A percentile compares a stretch with the other conserved stretches of the same genome.
Evolutionary conservation across 35 echinoderm and acorn worm genomes (phyloP).

Genomic region (Patiria miniata): DNA sequence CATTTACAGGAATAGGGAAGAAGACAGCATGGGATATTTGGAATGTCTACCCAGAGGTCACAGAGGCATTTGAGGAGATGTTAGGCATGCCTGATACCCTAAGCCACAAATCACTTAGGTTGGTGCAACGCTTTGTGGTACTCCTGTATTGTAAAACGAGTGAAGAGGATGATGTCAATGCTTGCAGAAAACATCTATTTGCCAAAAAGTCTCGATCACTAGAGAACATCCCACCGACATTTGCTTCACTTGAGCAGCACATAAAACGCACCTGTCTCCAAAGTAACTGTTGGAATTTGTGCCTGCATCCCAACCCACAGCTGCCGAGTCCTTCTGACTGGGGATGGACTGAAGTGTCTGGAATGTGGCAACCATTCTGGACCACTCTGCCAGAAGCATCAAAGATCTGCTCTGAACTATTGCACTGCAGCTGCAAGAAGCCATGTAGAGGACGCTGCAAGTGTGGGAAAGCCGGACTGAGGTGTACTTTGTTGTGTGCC

Average conservation of each 20-base stretch:
- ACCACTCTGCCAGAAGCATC: conserved; percentile 49
- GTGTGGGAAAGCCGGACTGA: conserved; percentile 58
- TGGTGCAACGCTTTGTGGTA: conserved; percentile 5
- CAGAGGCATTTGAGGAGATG: conserved; percentile 39
- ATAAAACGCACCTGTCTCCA: conserved; percentile 41
- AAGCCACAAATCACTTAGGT: not conserved
- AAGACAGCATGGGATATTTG: conserved; percentile 60
- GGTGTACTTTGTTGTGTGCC: conserved; percentile 52
- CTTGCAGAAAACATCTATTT: conserved; percentile 18
- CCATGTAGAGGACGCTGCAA: conserved; percentile 57
- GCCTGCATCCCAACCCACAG: conserved; percentile 13
- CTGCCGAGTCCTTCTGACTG: conserved; percentile 41
- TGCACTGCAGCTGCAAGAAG: conserved; percentile 28
- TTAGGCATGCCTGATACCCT: not conserved
- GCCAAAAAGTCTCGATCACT: not conserved
- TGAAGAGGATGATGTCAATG: conserved; percentile 19
- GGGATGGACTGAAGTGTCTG: conserved; percentile 28
- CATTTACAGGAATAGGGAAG: conserved; percentile 37
- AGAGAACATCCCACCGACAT: conserved; percentile 53
- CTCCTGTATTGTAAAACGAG: conserved; percentile 32
- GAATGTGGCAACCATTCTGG: conserved; percentile 50
- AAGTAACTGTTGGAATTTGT: conserved; percentile 12
- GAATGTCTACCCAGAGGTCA: conserved; percentile 39
- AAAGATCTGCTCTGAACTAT: conserved; percentile 21
- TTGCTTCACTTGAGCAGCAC: conserved; percentile 44